These are phyloP conservation scores for Drosophila greeni DNA, from an alignment of 2,888 invertebrate genomes.

Conservation along the genomic window DNA sequence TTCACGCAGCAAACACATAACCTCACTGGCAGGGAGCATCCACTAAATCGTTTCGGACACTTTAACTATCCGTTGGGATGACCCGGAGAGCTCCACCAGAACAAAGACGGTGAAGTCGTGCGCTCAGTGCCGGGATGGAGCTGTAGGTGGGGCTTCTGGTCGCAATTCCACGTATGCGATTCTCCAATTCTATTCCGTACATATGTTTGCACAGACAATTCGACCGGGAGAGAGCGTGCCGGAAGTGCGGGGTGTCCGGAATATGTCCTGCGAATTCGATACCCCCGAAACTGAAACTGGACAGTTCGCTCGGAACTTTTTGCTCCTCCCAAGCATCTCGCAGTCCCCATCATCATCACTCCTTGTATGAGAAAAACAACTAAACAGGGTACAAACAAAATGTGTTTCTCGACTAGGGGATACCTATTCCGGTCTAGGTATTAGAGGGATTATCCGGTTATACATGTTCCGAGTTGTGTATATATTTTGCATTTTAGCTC, in stretches of 20 bases:
- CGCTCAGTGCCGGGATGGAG: conserved; percentile 9
- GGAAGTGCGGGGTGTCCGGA: conserved; percentile 9
- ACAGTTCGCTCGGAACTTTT: conserved; percentile 16
- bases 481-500: no score
- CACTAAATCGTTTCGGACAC: conserved; percentile 70
- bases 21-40: conserved; percentile 40
- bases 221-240: conserved; percentile 49
- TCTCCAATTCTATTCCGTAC: conserved; percentile 45
- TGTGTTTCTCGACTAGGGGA: not conserved
- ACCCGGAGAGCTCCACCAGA: conserved; percentile 35
- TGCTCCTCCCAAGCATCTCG: conserved; percentile 13
- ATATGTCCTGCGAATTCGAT: conserved; percentile 53
- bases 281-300: conserved; percentile 39
- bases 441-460: not conserved
- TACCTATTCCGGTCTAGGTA: not conserved
- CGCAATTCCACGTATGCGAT: conserved; percentile 42
- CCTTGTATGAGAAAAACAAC: conserved; percentile 5
- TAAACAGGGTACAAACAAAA: not conserved
- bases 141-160: conserved; percentile 25
- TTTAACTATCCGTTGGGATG: conserved; percentile 46
- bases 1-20: conserved; percentile 35
- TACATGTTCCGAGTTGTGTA: not conserved
- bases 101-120: conserved; percentile 27
- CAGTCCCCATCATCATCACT: conserved; percentile 4
- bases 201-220: conserved; percentile 52